phyloP scores from a whole-genome alignment of 2,888 invertebrate genomes.

The Atethmia centrago region DNA sequence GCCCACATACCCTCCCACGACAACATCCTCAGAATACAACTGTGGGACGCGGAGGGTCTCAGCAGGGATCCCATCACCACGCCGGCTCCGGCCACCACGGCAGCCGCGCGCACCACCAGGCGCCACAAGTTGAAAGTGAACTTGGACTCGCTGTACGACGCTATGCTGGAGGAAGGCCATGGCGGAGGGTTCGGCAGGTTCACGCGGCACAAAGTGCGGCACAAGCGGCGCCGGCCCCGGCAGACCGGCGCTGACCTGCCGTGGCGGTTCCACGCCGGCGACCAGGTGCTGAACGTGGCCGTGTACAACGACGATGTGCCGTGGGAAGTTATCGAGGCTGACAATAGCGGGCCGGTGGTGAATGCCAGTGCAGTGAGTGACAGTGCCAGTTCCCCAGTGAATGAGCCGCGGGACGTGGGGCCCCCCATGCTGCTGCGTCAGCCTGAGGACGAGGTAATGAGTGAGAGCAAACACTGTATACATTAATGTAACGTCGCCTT shows the following conservation, averaged over 20 bases:
- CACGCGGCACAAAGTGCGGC: constrained; percentile 86
- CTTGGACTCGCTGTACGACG: constrained; percentile 83
- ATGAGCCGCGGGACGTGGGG: constrained; percentile 81
- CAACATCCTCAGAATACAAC: constrained; percentile 86
- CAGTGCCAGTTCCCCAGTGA: constrained; percentile 81
- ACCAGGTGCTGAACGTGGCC: constrained; percentile 87
- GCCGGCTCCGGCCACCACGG: constrained; percentile 66
- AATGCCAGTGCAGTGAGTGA: constrained; percentile 88
- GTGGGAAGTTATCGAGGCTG: constrained; percentile 87
- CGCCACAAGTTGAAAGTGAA: constrained; percentile 83
- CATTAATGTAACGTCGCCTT: constrained; percentile 78
- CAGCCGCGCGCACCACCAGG: constrained; percentile 62
- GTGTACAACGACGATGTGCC: constrained; percentile 90
- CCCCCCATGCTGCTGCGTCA: constrained; percentile 86
- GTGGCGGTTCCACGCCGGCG: constrained; percentile 90
- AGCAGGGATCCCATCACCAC: constrained; percentile 81
- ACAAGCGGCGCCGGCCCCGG: constrained; percentile 87
- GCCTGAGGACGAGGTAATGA: constrained; percentile 86
- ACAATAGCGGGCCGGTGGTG: constrained; percentile 73
- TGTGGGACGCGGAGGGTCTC: constrained; percentile 88
- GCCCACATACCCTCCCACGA: constrained; percentile 87
- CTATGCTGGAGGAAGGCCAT: constrained; percentile 85
- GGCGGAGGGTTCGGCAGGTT: constrained; percentile 82
- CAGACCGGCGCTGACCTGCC: constrained; percentile 83
- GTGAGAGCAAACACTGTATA: constrained; percentile 79